Evolutionary conservation across 2,797 vertebrate genomes (phyloP).

Genomic region (Cercopithecus mitis): DNA sequence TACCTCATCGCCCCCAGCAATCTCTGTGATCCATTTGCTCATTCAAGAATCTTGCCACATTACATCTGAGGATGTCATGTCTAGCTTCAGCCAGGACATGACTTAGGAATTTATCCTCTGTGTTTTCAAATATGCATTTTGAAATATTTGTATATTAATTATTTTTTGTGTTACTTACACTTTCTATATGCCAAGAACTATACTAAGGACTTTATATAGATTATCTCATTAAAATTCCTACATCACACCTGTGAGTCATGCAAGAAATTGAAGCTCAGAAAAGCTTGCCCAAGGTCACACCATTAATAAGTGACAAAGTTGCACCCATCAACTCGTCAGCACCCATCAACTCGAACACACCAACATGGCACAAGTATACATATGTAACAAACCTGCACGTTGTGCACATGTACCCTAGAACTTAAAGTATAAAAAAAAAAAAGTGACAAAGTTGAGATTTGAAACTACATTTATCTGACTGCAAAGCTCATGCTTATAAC

Average conservation of each 20-base stretch:
- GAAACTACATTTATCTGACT: conserved; percentile 12
- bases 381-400: too few relatives aligned
- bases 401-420: too few relatives aligned
- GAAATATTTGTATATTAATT: conserved; percentile 16
- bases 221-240: conserved; percentile 64
- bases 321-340: too few relatives aligned
- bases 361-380: too few relatives aligned
- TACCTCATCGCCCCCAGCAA: background rate
- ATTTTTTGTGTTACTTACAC: conserved; percentile 3
- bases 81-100: background rate
- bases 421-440: too few relatives aligned
- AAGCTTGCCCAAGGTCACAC: conserved; percentile 12
- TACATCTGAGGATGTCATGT: background rate
- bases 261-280: conserved; percentile 51
- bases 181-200: conserved; percentile 14
- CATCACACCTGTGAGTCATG: conserved; percentile 48
- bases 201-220: background rate
- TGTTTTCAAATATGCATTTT: conserved; percentile 16
- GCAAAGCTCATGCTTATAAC: background rate
- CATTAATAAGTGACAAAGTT: background rate
- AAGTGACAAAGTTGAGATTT: conserved; percentile 35
- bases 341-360: too few relatives aligned
- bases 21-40: background rate
- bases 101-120: background rate
- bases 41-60: conserved; percentile 16